Base-by-base conservation (phyloP, 2,797 vertebrate species). In the Leptatherina wallacei region DNA sequence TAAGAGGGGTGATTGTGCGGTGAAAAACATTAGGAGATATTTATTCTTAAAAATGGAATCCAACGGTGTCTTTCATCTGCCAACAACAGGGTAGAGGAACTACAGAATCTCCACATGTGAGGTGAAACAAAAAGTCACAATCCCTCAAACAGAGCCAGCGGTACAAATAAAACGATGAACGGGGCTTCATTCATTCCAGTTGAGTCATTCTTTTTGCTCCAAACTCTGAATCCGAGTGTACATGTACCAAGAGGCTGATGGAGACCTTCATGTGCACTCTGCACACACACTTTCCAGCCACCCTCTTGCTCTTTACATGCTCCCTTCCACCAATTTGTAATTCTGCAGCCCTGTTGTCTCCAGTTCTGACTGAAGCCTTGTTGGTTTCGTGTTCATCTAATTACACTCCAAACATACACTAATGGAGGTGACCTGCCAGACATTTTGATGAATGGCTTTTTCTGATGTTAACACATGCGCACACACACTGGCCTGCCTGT, bases 331-430 rank as follows among this genome's bases (percentile, higher is more conserved):
- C 71, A 63, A 51, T 84, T 71, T 75, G 51, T 71, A 66, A 61
- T 63, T 66, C 73, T 35, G 65, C 63, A 69, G 56, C 68, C 69
- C 22, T 2, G 62, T 62, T 35, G 76, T 62, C 62, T 76, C 61
- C 56, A 16, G 36, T 73, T 80, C 69, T 71, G 60, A 75, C 59
- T 4, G 8, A 29, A 6, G 38, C 32, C 55, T 47, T 13, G 47
- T 69, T 18, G 59, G 69, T 83, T 82, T 89, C 73, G 40, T 65
- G 68, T 82, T 82, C 32, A 2, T 78, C 78, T 85, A 80, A 86
- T 92, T 88, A 87, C 77, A 62, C 61, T 36, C 22, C 10, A n/a
- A 49, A 56, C 71, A 77, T 56, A 63, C 12, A 3, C 72, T 88
- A 82, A 90, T 88, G 60, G 80, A 73, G 68, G 70, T 14, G 64